phyloP scores from a whole-genome alignment of 2,113 vertebrate genomes.

The Stegostoma tigrinum region DNA sequence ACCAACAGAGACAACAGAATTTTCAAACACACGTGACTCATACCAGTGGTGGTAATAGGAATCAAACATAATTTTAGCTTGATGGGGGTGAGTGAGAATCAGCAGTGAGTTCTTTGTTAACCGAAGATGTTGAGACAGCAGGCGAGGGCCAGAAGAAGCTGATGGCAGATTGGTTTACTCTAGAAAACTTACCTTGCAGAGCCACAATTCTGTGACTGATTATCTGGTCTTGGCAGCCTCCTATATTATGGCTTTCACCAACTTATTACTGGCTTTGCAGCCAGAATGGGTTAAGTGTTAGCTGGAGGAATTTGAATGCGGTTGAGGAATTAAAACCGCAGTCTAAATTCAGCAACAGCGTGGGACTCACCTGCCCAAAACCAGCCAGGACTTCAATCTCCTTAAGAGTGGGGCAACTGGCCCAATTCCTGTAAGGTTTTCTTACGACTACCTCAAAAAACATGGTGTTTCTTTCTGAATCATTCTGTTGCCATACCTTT shows the following conservation, averaged over 20 bases:
- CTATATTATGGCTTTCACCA: neutral
- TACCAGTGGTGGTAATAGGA: neutral
- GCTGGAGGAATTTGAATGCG: neutral
- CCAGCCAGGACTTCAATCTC: neutral
- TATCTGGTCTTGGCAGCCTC: neutral
- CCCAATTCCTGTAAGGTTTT: neutral
- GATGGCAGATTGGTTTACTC: neutral
- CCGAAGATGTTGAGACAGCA: neutral
- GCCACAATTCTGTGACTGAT: neutral
- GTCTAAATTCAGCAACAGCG: neutral
- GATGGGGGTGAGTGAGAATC: neutral
- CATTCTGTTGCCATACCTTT: neutral
- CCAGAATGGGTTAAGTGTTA: neutral
- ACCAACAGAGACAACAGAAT: neutral
- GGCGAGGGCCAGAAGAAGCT: neutral
- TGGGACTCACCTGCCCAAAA: neutral
- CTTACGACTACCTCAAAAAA: neutral
- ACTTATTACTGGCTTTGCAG: neutral
- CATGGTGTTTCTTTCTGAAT: neutral
- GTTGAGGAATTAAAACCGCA: neutral
- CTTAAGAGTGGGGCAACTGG: neutral
- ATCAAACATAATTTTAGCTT: neutral
- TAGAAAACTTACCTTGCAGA: neutral
- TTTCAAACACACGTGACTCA: neutral
- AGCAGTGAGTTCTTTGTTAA: neutral